These are phyloP conservation scores for Rhopilema esculentum DNA, from an alignment of 30 jellyfish, hydroid and myxozoan genomes.

Conservation along the genomic window DNA sequence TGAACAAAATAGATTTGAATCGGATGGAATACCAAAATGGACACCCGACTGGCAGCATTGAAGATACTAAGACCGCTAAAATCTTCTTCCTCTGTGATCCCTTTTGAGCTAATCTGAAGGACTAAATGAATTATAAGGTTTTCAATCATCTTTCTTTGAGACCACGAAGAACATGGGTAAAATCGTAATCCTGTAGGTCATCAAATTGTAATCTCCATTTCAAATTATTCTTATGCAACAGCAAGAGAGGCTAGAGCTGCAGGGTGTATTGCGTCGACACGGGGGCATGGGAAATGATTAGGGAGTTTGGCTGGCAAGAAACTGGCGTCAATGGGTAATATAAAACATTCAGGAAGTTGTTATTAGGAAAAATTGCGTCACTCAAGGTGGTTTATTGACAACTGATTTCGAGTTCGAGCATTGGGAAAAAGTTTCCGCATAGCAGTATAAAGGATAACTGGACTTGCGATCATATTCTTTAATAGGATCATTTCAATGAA, in stretches of 20 bases:
- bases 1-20: too few species aligned
- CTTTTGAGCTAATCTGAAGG: background rate
- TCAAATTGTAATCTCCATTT: background rate
- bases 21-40: background rate
- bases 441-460: too few species aligned
- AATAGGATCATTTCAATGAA: too few species aligned
- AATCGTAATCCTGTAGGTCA: background rate
- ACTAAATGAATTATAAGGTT: background rate
- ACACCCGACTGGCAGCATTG: background rate
- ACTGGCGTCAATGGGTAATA: too few species aligned
- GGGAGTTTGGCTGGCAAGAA: too few species aligned
- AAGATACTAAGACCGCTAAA: background rate
- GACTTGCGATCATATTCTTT: too few species aligned
- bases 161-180: background rate
- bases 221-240: background rate
- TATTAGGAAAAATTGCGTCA: too few species aligned
- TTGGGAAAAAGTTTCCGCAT: too few species aligned
- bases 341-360: too few species aligned
- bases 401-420: too few species aligned
- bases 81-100: background rate
- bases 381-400: too few species aligned
- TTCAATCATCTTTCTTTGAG: background rate
- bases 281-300: too few species aligned
- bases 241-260: background rate
- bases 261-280: background rate